Base-by-base conservation (phyloP, 2,113 vertebrate species). In the Sapajus apella region DNA sequence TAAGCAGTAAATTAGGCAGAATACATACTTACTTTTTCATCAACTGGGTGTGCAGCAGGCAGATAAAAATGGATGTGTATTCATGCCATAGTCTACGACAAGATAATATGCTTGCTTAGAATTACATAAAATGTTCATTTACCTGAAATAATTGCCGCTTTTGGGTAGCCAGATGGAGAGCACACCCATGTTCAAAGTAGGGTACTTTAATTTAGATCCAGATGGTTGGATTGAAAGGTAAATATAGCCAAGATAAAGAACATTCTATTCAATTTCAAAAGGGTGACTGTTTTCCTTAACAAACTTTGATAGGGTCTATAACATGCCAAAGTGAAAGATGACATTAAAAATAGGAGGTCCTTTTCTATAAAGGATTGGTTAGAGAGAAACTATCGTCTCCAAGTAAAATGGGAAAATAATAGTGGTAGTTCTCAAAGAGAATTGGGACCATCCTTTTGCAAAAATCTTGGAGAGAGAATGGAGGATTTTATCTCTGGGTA, bases 141-240 rank as follows among this genome's bases (percentile, higher is more conserved):
- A 98, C 97, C 96, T 97, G 95, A 97, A 97, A 87, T 97, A 96
- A 97, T 95, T 93, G 90, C 75, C 0, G 30, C 86, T 96, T 93
- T 96, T 18, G 88, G 97, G 95, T 87, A 95, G 82, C 96, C 98
- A 98, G 96, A 98, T 98, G 97, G 96, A 88, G 52, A 95, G 70
- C 73, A 77, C 40, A 93, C 96, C 96, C 91, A 52, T 97, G 85
- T 97, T 98, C 94, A 97, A 97, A 96, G 96, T 96, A 96, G 96
- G 97, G 81, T 97, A 95, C 97, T 95, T 97, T 97, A 96, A 96
- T 98, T 96, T 98, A 97, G 96, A 96, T 97, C 95, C 97, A 98
- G 94, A 97, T 97, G 97, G 97, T 97, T 10, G 0, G 35, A 87
- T 47, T 94, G 92, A 97, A 97, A 96, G 84, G 43, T 40, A 97